These are phyloP conservation scores for Pissodes strobi DNA, from an alignment of 1,140 invertebrate genomes.

Conservation along the genomic window DNA sequence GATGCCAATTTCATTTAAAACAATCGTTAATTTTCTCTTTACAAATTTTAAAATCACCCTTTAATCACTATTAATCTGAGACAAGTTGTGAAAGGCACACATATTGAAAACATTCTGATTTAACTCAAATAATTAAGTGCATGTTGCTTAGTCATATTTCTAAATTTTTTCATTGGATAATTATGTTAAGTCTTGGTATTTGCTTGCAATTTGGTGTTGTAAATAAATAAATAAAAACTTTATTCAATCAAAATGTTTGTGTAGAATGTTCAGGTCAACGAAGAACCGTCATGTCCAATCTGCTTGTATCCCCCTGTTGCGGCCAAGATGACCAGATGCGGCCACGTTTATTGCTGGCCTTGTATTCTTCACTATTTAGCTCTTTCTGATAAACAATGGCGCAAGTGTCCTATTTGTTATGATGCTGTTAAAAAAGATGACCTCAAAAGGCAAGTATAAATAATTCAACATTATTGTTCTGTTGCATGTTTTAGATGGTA, in stretches of 20 bases:
- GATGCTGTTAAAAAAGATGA: constrained; percentile 76
- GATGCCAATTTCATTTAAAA: no score
- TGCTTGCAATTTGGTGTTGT: not conserved
- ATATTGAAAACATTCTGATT: no score
- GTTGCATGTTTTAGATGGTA: no score
- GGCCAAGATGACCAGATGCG: constrained; percentile 91
- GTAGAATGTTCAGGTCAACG: constrained; percentile 65
- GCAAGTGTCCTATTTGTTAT: constrained; percentile 87
- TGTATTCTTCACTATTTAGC: constrained; percentile 93
- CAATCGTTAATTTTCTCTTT: no score
- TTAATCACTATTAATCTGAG: no score
- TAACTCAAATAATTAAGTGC: no score
- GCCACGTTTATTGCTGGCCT: constrained; percentile 95
- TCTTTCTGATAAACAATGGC: constrained; percentile 75
- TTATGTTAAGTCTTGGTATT: not conserved
- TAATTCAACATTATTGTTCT: no score
- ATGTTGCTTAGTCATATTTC: no score
- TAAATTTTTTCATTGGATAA: no score
- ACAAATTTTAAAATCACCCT: no score
- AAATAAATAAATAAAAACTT: not conserved
- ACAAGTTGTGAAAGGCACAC: no score
- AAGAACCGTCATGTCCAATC: constrained; percentile 84
- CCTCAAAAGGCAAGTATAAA: constrained; percentile 77
- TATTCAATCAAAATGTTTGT: constrained; percentile 21
- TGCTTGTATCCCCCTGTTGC: constrained; percentile 83